phyloP scores from a whole-genome alignment of 2,888 invertebrate species.

The Octonoba sinensis region DNA sequence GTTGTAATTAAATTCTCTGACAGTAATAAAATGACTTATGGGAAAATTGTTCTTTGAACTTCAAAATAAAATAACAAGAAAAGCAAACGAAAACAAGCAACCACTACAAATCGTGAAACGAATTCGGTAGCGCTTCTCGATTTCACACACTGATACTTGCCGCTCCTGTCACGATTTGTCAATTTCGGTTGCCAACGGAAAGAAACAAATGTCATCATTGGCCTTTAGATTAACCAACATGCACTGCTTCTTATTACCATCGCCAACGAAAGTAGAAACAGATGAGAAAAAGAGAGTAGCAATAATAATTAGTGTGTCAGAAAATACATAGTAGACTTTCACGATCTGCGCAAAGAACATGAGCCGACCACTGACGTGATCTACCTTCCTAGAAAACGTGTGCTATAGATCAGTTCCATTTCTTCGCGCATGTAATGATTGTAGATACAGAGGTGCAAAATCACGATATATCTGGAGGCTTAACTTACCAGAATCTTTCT shows the following conservation, averaged over 20 bases:
- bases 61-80: no score
- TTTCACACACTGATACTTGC: slow-evolving; percentile 53
- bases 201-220: slow-evolving; percentile 60
- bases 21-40: not conserved
- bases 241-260: slow-evolving; percentile 21
- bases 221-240: slow-evolving; percentile 43
- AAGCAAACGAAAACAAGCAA: not conserved
- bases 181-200: slow-evolving; percentile 34
- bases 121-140: slow-evolving; percentile 53
- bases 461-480: slow-evolving; percentile 47
- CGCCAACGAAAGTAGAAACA: not conserved
- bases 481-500: slow-evolving; percentile 17
- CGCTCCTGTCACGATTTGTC: slow-evolving; percentile 49
- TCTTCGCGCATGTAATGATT: slow-evolving; percentile 26
- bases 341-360: slow-evolving; percentile 20
- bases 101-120: slow-evolving; percentile 19
- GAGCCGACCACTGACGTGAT: slow-evolving; percentile 40
- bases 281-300: slow-evolving; percentile 22
- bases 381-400: slow-evolving; percentile 38
- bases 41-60: no score
- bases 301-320: slow-evolving; percentile 60
- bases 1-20: not conserved
- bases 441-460: slow-evolving; percentile 16
- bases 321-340: slow-evolving; percentile 57
- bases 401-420: slow-evolving; percentile 41